Evolutionary conservation across 2,888 invertebrate genomes (phyloP).

Genomic region (Globia sparganii): DNA sequence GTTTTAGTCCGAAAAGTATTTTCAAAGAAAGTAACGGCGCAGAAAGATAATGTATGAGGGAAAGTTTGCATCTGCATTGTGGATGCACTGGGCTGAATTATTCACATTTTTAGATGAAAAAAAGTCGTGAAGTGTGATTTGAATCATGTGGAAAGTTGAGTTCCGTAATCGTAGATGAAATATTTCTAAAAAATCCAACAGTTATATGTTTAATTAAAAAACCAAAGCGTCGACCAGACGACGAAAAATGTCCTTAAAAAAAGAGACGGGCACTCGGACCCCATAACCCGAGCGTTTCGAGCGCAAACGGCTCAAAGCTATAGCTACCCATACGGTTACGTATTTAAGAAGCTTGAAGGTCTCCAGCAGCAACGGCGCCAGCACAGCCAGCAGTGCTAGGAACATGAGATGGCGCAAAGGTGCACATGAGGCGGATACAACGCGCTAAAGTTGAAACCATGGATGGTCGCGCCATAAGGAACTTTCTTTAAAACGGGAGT

Average conservation of each 20-base stretch:
- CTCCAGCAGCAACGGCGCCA: too few species aligned
- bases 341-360: not conserved
- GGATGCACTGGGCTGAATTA: slow-evolving; percentile 58
- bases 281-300: not conserved
- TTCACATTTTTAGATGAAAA: slow-evolving; percentile 51
- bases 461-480: not conserved
- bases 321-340: not conserved
- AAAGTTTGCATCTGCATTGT: slow-evolving; percentile 70
- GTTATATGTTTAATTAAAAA: not conserved
- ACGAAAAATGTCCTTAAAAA: too few species aligned
- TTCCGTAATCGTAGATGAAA: slow-evolving; percentile 32
- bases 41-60: slow-evolving; percentile 70
- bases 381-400: not conserved
- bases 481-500: not conserved
- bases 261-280: not conserved
- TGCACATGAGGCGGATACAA: not conserved
- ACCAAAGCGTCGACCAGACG: too few species aligned
- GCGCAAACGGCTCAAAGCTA: not conserved
- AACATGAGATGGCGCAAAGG: not conserved
- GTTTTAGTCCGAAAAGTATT: slow-evolving; percentile 62
- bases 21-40: slow-evolving; percentile 66
- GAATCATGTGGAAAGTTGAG: not conserved
- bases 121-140: not conserved
- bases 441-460: not conserved
- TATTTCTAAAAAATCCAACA: not conserved